A percentile compares a stretch with the other conserved stretches of the same genome.
These are phyloP conservation scores for Phylloscopus whistleri DNA, from an alignment of 2,113 vertebrate species.

Conservation along the genomic window DNA sequence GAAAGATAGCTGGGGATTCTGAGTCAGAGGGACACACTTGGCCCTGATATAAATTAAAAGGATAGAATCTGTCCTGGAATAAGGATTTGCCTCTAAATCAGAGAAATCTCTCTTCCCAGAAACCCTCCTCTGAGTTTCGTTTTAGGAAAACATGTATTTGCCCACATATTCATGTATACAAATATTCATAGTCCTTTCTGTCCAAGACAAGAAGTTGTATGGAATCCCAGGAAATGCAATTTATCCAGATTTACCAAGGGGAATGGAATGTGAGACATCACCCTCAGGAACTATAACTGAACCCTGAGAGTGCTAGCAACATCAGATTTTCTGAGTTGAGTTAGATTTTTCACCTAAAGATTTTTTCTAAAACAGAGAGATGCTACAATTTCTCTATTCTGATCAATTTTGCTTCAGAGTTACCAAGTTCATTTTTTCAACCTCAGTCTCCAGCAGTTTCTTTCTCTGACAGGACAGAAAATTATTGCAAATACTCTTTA, in stretches of 20 bases:
- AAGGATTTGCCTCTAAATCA: not conserved
- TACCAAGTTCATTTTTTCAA: not conserved
- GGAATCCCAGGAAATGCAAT: not conserved
- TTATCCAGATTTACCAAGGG: not conserved
- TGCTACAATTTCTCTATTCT: not conserved
- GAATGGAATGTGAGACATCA: not conserved
- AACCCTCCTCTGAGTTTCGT: not conserved
- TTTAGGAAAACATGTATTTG: not conserved
- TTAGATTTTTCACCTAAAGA: not conserved
- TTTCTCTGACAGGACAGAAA: not conserved
- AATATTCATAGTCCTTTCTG: not conserved
- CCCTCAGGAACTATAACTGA: not conserved
- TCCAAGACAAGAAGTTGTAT: not conserved
- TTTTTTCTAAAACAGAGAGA: not conserved
- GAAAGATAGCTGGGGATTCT: not conserved
- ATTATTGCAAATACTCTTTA: not conserved
- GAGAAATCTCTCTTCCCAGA: not conserved
- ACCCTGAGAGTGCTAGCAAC: not conserved
- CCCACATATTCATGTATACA: accelerated
- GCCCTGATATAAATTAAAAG: not conserved
- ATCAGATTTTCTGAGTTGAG: not conserved
- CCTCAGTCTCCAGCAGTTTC: not conserved
- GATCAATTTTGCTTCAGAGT: not conserved
- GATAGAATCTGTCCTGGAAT: not conserved
- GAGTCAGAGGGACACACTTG: not conserved